Conservation (phyloP, 2,888 invertebrate species). For the Tetrapedia diversipes region DNA sequence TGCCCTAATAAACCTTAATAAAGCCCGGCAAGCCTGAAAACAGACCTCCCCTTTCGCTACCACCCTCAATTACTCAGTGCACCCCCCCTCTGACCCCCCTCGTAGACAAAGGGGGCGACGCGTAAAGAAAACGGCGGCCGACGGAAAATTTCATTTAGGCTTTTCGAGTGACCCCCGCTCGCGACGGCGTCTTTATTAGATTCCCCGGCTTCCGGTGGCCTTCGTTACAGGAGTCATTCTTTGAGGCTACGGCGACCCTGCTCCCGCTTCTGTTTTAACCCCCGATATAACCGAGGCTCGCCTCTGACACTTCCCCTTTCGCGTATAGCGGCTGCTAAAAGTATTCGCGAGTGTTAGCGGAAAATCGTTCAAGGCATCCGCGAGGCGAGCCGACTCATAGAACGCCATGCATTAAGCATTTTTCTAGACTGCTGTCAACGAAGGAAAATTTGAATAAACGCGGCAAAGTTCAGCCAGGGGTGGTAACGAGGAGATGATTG, state of each 20-base stretch:
- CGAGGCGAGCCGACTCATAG: too few relatives aligned
- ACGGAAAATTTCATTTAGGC: slow-evolving; percentile 52
- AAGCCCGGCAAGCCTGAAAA: slow-evolving; percentile 5
- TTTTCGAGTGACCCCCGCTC: slow-evolving; percentile 19
- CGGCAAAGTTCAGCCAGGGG: too few relatives aligned
- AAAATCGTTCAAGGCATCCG: too few relatives aligned
- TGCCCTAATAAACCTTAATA: slow-evolving; percentile 15
- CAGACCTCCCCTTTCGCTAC: not conserved
- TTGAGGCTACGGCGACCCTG: slow-evolving; percentile 4
- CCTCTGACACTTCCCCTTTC: not conserved
- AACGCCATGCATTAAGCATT: too few relatives aligned
- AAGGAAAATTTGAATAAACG: too few relatives aligned
- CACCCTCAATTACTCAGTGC: not conserved
- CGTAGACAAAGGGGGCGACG: slow-evolving; percentile 1
- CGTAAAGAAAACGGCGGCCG: slow-evolving; percentile 25
- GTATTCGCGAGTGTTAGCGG: too few relatives aligned
- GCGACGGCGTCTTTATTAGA: slow-evolving; percentile 48
- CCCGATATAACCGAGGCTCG: too few relatives aligned
- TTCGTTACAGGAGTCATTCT: slow-evolving; percentile 44
- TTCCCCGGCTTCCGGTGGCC: slow-evolving; percentile 29
- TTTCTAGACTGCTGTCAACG: too few relatives aligned
- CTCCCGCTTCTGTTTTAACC: not conserved
- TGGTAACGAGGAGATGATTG: too few relatives aligned
- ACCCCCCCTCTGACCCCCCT: not conserved
- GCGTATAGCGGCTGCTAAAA: too few relatives aligned